These are phyloP conservation scores for Branchinecta sandiegonensis DNA, from an alignment of 2,888 invertebrate species.

Conservation along the genomic window DNA sequence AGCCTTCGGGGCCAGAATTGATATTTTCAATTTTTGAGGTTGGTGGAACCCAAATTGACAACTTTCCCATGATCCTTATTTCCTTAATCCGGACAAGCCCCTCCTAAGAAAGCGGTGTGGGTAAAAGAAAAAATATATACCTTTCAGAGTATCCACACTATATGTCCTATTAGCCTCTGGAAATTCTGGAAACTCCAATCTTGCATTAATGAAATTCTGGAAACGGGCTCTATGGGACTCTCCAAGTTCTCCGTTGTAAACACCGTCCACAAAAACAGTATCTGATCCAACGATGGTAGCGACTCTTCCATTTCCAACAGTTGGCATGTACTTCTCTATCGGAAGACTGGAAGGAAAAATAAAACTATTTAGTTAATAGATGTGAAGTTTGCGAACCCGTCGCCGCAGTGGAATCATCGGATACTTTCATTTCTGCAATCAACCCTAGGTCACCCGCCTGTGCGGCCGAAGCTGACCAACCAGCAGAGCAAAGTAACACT, in stretches of 20 bases:
- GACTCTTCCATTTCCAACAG: conserved; percentile 29
- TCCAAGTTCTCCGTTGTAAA: conserved; percentile 29
- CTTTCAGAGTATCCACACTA: conserved; percentile 27
- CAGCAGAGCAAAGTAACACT: too few species aligned
- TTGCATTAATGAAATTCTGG: conserved; percentile 28
- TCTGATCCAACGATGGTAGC: conserved; percentile 28
- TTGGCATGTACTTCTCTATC: conserved; percentile 25
- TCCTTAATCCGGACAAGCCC: too few species aligned
- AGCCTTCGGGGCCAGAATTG: too few species aligned
- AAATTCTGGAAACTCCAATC: conserved; percentile 19
- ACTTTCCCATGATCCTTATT: too few species aligned
- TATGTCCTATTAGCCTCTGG: conserved; percentile 23
- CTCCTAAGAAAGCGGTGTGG: too few species aligned
- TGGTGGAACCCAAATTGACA: too few species aligned
- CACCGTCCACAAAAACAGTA: conserved; percentile 29
- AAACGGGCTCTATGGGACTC: conserved; percentile 29
- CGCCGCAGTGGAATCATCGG: too few species aligned
- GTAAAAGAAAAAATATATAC: conserved; percentile 16
- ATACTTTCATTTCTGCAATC: too few species aligned
- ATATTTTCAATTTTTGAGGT: too few species aligned
- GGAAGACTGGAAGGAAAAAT: conserved; percentile 16
- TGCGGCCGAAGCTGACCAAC: too few species aligned
- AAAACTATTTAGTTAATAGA: neutral
- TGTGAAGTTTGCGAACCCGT: too few species aligned
- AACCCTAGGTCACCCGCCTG: too few species aligned